phyloP scores from a whole-genome alignment of 2,888 invertebrate genomes.

The Eucriotettix oculatus region DNA sequence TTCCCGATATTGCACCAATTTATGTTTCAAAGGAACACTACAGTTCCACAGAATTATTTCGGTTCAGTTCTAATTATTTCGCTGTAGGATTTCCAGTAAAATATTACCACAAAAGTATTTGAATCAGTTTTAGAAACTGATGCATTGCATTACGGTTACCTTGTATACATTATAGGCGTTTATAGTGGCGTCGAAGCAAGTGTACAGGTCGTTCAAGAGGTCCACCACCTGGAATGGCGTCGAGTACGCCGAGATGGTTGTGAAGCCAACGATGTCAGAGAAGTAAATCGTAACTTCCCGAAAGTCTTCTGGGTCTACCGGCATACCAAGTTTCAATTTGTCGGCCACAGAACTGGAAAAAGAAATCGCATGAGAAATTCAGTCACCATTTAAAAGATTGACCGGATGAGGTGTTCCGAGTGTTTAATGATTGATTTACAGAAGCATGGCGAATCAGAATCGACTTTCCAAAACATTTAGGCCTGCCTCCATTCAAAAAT shows the following conservation, averaged over 20 bases:
- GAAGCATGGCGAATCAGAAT: too few species aligned
- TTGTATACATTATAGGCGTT: slow-evolving; percentile 82
- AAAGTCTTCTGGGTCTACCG: slow-evolving; percentile 86
- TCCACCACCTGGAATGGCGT: slow-evolving; percentile 86
- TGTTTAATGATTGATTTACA: too few species aligned
- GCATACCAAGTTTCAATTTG: slow-evolving; percentile 74
- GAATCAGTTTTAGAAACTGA: too few species aligned
- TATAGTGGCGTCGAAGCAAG: slow-evolving; percentile 85
- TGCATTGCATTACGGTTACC: slow-evolving; percentile 23
- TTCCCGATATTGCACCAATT: too few species aligned
- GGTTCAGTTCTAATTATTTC: too few species aligned
- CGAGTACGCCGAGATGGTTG: slow-evolving; percentile 79
- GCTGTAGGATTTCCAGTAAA: too few species aligned
- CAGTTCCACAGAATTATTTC: too few species aligned
- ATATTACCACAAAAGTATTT: too few species aligned
- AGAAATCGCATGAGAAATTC: too few species aligned
- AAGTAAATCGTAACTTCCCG: slow-evolving; percentile 88
- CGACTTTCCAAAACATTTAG: too few species aligned
- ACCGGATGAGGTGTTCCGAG: not conserved
- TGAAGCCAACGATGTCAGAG: slow-evolving; percentile 88
- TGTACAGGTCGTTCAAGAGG: slow-evolving; percentile 81
- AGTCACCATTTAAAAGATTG: not conserved
- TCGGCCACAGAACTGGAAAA: slow-evolving; percentile 67
- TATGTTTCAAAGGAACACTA: too few species aligned
- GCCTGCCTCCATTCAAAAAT: too few species aligned